Evolutionary conservation across 2,888 invertebrate genomes (phyloP).

Genomic region (Aquatica leii): DNA sequence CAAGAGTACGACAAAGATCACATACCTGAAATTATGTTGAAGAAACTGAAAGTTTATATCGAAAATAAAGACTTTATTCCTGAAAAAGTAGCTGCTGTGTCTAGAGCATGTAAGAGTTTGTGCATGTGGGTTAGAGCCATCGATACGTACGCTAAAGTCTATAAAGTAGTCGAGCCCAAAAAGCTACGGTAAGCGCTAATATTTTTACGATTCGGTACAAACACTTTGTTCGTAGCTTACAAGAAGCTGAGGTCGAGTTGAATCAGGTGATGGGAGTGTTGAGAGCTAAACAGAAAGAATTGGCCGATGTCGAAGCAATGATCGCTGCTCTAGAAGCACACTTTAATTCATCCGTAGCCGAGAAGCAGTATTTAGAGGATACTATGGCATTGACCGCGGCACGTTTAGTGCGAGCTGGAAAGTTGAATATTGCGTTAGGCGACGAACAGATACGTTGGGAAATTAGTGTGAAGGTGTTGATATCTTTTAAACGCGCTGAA

Average conservation of each 20-base stretch:
- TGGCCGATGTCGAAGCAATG: slow-evolving; percentile 83
- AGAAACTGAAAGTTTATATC: slow-evolving; percentile 83
- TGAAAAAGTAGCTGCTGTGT: slow-evolving; percentile 83
- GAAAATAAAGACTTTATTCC: slow-evolving; percentile 88
- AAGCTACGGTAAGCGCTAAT: slow-evolving; percentile 70
- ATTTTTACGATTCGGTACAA: not conserved
- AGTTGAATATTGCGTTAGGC: slow-evolving; percentile 84
- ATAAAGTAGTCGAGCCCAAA: slow-evolving; percentile 88
- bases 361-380: slow-evolving; percentile 76
- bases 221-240: slow-evolving; percentile 65
- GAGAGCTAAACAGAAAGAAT: slow-evolving; percentile 79
- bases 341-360: slow-evolving; percentile 76
- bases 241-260: slow-evolving; percentile 79
- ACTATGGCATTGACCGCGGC: slow-evolving; percentile 81
- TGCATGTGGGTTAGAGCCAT: slow-evolving; percentile 94
- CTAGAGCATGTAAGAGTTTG: slow-evolving; percentile 88
- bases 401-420: slow-evolving; percentile 81
- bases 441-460: slow-evolving; percentile 90
- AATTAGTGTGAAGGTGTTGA: slow-evolving; percentile 72
- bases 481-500: no score
- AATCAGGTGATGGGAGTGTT: slow-evolving; percentile 79
- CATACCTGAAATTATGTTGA: slow-evolving; percentile 77
- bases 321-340: slow-evolving; percentile 65
- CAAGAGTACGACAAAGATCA: slow-evolving; percentile 89
- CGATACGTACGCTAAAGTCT: slow-evolving; percentile 87